A percentile compares a stretch with the other conserved stretches of the same genome.
Conservation (phyloP, 2,113 vertebrate species). For the Platanista minor region DNA sequence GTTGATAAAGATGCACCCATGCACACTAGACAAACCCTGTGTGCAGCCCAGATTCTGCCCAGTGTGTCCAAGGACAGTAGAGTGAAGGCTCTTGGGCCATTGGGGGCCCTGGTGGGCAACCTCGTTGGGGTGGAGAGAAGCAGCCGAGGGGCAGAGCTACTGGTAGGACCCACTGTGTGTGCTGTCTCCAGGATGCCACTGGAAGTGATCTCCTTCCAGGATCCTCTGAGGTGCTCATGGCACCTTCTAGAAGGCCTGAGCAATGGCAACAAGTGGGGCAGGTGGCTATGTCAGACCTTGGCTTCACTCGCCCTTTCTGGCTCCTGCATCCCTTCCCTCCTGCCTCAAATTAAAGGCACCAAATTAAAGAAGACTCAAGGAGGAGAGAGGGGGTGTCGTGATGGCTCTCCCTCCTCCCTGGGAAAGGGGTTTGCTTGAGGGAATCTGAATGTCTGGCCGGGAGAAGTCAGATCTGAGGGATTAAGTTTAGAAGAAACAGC, state of each 20-base stretch:
- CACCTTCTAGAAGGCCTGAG: neutral
- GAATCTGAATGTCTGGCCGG: too few species aligned
- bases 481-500: neutral
- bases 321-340: rapidly evolving
- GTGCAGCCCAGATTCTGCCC: neutral
- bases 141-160: too few species aligned
- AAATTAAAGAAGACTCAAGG: neutral
- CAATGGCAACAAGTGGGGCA: too few species aligned
- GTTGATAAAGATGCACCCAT: neutral
- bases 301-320: neutral
- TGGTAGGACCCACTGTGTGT: rapidly evolving
- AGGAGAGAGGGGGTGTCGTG: rapidly evolving
- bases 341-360: neutral
- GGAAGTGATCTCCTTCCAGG: rapidly evolving
- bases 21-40: rapidly evolving
- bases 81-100: neutral
- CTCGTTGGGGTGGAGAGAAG: too few species aligned
- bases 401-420: neutral
- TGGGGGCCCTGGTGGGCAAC: too few species aligned
- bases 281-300: rapidly evolving
- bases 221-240: neutral
- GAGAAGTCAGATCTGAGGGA: neutral
- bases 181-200: neutral
- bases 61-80: neutral
- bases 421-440: neutral